Evolutionary conservation across 2,113 vertebrate genomes (phyloP), one percentile per base, ranked within the genome.

Genomic region (Callaeas wilsoni): DNA sequence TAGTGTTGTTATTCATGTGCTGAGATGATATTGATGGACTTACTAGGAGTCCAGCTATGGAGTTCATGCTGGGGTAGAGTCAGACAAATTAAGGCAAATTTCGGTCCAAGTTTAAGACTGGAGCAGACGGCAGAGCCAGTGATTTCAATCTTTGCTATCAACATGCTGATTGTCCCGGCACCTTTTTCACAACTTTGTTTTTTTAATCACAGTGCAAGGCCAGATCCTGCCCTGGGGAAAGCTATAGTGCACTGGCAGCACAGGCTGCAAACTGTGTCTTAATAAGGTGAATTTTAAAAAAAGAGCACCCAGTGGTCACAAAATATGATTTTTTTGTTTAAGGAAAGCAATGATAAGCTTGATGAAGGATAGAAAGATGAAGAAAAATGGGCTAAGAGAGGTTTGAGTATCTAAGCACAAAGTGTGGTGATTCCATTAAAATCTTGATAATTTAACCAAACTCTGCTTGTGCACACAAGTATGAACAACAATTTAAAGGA

Each of bases 221-320:
- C 32, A 76, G 22, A 46, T 60, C 17, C 70, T 57, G 10, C n/a
- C 20, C 32, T 0, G 0, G 29, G 23, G 17, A 75, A 76, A 79
- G 15, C n/a, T 2, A 1, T 26, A 60, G 22, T 29, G 25, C 1
- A 2, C 41, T 80, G 63, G 35, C 33, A 85, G 39, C 17, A 49
- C 7, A 35, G 32, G 8, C 41, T 69, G n/a, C 19, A 62, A 62
- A 63, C 5, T 25, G 9, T 20, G n/a, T 44, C 41, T 73, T 44
- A 75, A 39, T 7, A 67, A 39, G 23, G 2, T 14, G 13, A 37
- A 39, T 68, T 70, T 3, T 1, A 4, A 32, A 35, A 32, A 75
- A n/a, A 30, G 25, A 18, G 6, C 29, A 46, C 13, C 16, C 0
- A 0, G 16, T 52, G 19, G 26, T 57, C 32, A 35, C 41, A 87